Conservation (phyloP, 2,888 invertebrate genomes). For the Euspilapteryx auroguttella region DNA sequence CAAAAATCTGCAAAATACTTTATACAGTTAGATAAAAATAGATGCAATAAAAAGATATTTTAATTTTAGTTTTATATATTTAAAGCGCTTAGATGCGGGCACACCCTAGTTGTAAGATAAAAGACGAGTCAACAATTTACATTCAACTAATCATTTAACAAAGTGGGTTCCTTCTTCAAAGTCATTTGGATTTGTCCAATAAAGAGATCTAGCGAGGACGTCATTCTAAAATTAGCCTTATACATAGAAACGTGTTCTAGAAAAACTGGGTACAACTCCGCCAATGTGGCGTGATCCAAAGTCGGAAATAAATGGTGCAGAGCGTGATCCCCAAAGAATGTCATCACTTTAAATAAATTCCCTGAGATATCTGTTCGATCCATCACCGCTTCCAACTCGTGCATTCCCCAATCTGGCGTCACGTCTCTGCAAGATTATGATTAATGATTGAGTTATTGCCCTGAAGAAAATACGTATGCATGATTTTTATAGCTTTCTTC, state of each 20-base stretch:
- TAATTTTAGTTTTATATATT: too few species aligned
- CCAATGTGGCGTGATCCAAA: constrained; percentile 71
- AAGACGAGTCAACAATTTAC: too few species aligned
- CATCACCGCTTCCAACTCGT: constrained; percentile 74
- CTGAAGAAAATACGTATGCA: constrained; percentile 3
- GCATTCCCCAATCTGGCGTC: constrained; percentile 73
- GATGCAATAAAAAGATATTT: too few species aligned
- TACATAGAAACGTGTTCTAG: constrained; percentile 65
- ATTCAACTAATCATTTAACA: too few species aligned
- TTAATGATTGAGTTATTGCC: constrained; percentile 4
- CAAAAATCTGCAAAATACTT: too few species aligned
- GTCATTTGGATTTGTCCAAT: constrained; percentile 32
- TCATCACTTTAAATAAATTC: constrained; percentile 65
- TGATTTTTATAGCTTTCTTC: too few species aligned
- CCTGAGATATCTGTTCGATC: constrained; percentile 70
- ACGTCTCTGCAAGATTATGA: constrained; percentile 25
- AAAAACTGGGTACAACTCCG: constrained; percentile 65
- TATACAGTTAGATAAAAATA: too few species aligned
- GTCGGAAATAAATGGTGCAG: constrained; percentile 83
- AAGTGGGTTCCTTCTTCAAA: constrained; percentile 24
- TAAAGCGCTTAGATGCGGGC: too few species aligned
- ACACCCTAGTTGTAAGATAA: too few species aligned
- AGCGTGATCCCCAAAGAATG: constrained; percentile 76
- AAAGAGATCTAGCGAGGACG: constrained; percentile 26
- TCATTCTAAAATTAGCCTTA: constrained; percentile 45